These are phyloP conservation scores for Sinocyclocheilus rhinocerous DNA, from an alignment of 2,113 vertebrate genomes.

Conservation along the genomic window DNA sequence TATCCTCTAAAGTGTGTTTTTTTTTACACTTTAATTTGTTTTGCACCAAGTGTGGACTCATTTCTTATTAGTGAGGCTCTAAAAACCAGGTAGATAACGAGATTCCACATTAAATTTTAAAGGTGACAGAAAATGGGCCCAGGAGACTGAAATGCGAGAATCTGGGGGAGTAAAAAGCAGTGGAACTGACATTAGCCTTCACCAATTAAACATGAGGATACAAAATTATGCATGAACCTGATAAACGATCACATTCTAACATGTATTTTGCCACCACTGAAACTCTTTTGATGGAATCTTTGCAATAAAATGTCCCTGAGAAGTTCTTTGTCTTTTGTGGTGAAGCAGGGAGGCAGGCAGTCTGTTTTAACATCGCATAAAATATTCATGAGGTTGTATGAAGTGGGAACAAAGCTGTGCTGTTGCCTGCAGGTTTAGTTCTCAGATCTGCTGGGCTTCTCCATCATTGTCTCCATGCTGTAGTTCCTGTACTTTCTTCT, in stretches of 20 bases:
- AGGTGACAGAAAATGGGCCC: background rate
- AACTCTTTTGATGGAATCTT: slow-evolving; percentile 26
- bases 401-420: slow-evolving; percentile 58
- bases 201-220: slow-evolving; percentile 2
- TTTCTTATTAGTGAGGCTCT: background rate
- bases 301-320: slow-evolving; percentile 56
- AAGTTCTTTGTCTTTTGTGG: slow-evolving; percentile 53
- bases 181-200: background rate
- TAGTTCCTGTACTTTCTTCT: background rate
- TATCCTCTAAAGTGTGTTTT: background rate
- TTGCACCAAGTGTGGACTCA: background rate
- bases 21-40: background rate
- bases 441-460: slow-evolving; percentile 43
- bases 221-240: slow-evolving; percentile 4
- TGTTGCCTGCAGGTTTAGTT: slow-evolving; percentile 48
- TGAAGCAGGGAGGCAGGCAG: slow-evolving; percentile 52
- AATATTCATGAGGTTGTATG: slow-evolving; percentile 70
- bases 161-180: background rate
- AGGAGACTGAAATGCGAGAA: background rate
- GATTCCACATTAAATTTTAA: background rate
- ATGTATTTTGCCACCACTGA: slow-evolving; percentile 24
- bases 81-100: background rate
- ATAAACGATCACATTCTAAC: slow-evolving; percentile 23
- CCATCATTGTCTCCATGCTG: slow-evolving; percentile 27
- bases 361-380: slow-evolving; percentile 66